phyloP scores from a whole-genome alignment of 2,888 invertebrate species.

The Mechanitis mazaeus region DNA sequence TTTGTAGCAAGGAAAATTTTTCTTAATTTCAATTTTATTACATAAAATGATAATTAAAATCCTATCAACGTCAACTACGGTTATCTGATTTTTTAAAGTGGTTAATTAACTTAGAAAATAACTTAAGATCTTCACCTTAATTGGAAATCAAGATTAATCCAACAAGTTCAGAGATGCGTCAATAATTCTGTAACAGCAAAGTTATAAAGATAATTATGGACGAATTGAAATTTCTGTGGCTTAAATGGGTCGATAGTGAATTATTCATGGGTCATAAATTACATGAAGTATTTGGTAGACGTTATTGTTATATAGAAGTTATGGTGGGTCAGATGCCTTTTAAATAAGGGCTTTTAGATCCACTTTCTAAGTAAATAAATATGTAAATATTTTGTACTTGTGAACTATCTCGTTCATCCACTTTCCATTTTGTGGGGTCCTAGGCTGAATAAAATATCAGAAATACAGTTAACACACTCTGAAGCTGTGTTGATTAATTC shows the following conservation, averaged over 20 bases:
- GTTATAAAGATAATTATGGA: constrained; percentile 12
- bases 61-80: not conserved
- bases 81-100: constrained; percentile 7
- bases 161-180: constrained; percentile 23
- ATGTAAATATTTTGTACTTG: constrained; percentile 8
- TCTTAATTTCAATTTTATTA: not conserved
- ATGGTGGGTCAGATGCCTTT: not conserved
- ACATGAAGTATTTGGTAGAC: not conserved
- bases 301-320: not conserved
- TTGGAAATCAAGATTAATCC: constrained; percentile 19
- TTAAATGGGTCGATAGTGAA: not conserved
- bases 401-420: constrained; percentile 16
- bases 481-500: constrained; percentile 31
- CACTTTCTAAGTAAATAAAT: not conserved
- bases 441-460: constrained; percentile 32
- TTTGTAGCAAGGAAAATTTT: too few relatives aligned
- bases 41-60: not conserved
- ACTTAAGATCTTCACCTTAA: constrained; percentile 17
- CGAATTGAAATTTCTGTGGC: not conserved
- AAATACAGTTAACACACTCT: constrained; percentile 32
- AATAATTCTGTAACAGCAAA: constrained; percentile 21
- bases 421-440: constrained; percentile 23
- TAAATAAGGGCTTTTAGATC: not conserved
- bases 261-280: not conserved
- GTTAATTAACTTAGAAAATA: constrained; percentile 21